Evolutionary conservation across 1,140 invertebrate species (phyloP).

Genomic region (Calliopsis andreniformis): DNA sequence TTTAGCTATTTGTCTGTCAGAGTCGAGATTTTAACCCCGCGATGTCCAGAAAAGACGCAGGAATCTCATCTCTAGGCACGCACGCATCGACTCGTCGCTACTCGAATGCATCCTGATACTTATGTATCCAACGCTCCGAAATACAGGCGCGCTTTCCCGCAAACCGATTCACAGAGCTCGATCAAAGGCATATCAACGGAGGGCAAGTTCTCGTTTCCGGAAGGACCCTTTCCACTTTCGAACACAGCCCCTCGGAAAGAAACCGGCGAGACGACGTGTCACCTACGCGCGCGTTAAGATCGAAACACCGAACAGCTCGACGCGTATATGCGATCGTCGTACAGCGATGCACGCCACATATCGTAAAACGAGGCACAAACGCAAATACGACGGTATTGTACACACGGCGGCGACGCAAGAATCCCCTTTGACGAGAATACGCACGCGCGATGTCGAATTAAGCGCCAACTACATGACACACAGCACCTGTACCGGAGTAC

Average conservation of each 20-base stretch:
- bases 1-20: background rate
- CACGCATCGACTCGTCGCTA: conserved; percentile 22
- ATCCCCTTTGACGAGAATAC: conserved; percentile 2
- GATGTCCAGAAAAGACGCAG: conserved; percentile 36
- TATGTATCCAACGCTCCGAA: background rate
- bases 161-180: conserved; percentile 11
- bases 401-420: conserved; percentile 37
- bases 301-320: conserved; percentile 53
- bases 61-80: conserved; percentile 52
- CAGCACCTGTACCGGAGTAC: background rate
- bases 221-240: background rate
- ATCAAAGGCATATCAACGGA: conserved; percentile 16
- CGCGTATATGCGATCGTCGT: conserved; percentile 20
- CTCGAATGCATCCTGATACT: conserved; percentile 43
- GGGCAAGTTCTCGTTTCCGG: background rate
- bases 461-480: conserved; percentile 27
- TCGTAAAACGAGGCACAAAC: conserved; percentile 30
- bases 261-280: background rate
- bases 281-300: conserved; percentile 31
- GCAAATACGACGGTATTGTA: conserved; percentile 25
- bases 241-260: too few relatives aligned
- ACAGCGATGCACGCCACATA: conserved; percentile 31
- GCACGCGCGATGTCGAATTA: conserved; percentile 6
- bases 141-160: conserved; percentile 35
- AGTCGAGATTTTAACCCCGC: conserved; percentile 23